A percentile compares a stretch with the other conserved stretches of the same genome.
Conservation (phyloP, 2,888 invertebrate species). For the Dascillus cervinus region DNA sequence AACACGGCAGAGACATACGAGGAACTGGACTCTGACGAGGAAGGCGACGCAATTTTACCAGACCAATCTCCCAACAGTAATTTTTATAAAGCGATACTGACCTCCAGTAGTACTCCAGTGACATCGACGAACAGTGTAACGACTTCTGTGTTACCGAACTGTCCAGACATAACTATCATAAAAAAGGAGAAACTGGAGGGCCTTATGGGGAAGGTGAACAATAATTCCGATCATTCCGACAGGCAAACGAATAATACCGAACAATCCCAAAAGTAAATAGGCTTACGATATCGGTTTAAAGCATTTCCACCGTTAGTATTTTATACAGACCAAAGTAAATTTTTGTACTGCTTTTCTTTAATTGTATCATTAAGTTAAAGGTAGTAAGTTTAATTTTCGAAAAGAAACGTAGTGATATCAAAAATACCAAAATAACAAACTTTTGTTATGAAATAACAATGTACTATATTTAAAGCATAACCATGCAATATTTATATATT, state of each 20-base stretch:
- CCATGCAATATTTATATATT: too few species aligned
- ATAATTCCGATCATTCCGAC: constrained; percentile 43
- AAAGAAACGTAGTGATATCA: constrained; percentile 22
- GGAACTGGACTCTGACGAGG: constrained; percentile 42
- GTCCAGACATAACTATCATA: constrained; percentile 54
- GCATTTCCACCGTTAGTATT: constrained; percentile 42
- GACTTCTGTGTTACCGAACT: constrained; percentile 44
- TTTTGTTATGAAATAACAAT: constrained; percentile 24
- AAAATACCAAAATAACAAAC: constrained; percentile 36
- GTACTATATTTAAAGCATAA: constrained; percentile 16
- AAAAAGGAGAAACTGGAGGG: constrained; percentile 48
- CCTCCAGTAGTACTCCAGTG: constrained; percentile 13
- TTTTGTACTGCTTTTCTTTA: constrained; percentile 35
- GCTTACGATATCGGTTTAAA: constrained; percentile 19
- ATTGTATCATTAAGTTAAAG: constrained; percentile 21
- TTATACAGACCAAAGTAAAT: constrained; percentile 45
- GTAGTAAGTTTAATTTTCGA: constrained; percentile 13
- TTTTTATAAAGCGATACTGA: constrained; percentile 27
- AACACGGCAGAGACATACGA: constrained; percentile 39
- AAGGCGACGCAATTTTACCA: constrained; percentile 44
- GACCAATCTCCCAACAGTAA: constrained; percentile 17
- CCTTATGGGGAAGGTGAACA: constrained; percentile 41
- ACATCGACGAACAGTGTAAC: constrained; percentile 25
- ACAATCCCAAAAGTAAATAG: constrained; percentile 28
- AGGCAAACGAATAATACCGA: constrained; percentile 28